Conservation (phyloP, 2,888 invertebrate genomes). For the Phorcus lineatus region DNA sequence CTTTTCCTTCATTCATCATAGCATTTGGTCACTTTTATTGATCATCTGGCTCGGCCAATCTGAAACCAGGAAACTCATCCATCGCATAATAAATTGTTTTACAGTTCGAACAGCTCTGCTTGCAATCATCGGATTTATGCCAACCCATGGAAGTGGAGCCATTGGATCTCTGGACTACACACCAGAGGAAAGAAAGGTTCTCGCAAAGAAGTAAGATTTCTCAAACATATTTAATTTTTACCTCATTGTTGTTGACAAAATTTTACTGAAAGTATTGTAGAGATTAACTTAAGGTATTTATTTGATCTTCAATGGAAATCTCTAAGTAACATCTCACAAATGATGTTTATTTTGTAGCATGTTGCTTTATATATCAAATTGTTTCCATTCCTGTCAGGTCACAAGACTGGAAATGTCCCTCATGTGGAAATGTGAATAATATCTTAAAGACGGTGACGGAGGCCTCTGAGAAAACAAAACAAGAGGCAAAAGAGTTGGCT, state of each 20-base stretch:
- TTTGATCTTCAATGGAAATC: too few relatives aligned
- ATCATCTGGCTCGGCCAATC: too few relatives aligned
- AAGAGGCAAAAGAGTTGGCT: constrained; percentile 76
- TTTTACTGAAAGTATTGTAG: too few relatives aligned
- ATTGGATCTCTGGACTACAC: constrained; percentile 93
- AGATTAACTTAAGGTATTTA: too few relatives aligned
- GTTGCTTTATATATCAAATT: too few relatives aligned
- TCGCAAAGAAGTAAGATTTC: constrained; percentile 83
- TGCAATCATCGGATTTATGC: constrained; percentile 94
- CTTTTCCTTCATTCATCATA: too few relatives aligned
- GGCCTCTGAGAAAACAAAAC: constrained; percentile 66
- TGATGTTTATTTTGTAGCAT: too few relatives aligned
- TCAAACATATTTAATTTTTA: neutral
- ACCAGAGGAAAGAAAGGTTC: constrained; percentile 85
- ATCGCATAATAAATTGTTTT: too few relatives aligned
- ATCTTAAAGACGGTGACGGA: constrained; percentile 76
- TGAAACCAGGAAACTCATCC: too few relatives aligned
- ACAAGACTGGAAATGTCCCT: constrained; percentile 80
- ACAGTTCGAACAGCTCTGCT: constrained; percentile 89
- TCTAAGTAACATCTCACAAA: too few relatives aligned
- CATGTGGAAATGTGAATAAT: constrained; percentile 80
- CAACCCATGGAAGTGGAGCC: constrained; percentile 90
- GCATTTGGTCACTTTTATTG: too few relatives aligned
- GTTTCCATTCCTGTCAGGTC: constrained; percentile 76
- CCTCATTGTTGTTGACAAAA: too few relatives aligned